These are phyloP conservation scores for Sinocyclocheilus anophthalmus DNA, from an alignment of 2,113 vertebrate genomes.

Conservation along the genomic window DNA sequence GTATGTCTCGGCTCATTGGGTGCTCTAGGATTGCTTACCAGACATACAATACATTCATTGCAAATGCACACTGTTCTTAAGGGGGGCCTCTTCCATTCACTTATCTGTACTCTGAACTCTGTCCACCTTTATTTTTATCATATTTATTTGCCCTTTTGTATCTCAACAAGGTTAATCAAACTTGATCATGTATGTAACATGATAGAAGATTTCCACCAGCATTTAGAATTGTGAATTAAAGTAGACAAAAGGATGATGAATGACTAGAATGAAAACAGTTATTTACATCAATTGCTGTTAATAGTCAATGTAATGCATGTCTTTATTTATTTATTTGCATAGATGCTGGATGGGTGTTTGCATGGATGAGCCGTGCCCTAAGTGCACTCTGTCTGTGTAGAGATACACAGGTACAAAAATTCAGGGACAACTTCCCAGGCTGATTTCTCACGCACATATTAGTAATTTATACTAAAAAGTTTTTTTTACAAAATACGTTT, in stretches of 20 bases:
- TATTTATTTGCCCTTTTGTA: not conserved
- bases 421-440: conserved; percentile 58
- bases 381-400: conserved; percentile 55
- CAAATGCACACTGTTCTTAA: not conserved
- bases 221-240: not conserved
- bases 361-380: not conserved
- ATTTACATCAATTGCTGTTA: not conserved
- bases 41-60: not conserved
- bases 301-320: not conserved
- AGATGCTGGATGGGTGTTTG: not conserved
- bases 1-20: not conserved
- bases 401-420: conserved; percentile 93
- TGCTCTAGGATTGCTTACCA: not conserved
- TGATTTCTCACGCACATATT: not conserved
- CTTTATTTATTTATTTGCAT: not conserved
- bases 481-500: not conserved
- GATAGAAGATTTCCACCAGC: not conserved
- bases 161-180: not conserved
- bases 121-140: not conserved
- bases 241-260: not conserved
- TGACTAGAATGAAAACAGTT: not conserved
- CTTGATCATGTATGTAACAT: not conserved
- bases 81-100: not conserved
- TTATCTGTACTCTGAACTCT: not conserved
- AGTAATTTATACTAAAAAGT: not conserved